Conservation (phyloP, 2,888 invertebrate genomes). For the Pandemis corylana region DNA sequence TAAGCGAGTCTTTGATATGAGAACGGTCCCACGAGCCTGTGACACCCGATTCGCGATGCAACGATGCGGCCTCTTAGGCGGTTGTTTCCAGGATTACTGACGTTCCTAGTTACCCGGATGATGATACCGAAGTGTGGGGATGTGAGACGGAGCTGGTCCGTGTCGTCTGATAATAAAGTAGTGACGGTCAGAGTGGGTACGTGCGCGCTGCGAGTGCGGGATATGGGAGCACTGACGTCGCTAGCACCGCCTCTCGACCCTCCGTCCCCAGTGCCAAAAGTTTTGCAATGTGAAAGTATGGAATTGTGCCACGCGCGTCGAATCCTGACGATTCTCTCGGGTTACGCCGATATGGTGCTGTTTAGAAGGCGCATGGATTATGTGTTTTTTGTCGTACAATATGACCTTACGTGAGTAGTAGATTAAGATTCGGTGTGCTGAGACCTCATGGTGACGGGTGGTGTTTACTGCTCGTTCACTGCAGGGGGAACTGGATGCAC, state of each 20-base stretch:
- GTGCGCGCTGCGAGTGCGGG: constrained; percentile 76
- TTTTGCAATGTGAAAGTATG: constrained; percentile 85
- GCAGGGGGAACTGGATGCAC: constrained; percentile 16
- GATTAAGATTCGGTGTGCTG: constrained; percentile 56
- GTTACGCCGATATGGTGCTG: constrained; percentile 54
- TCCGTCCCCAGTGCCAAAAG: constrained; percentile 81
- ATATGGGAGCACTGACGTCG: constrained; percentile 81
- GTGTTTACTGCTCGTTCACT: constrained; percentile 49
- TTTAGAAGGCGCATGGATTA: constrained; percentile 58
- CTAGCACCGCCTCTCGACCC: constrained; percentile 74
- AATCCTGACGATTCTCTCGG: constrained; percentile 71
- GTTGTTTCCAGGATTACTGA: constrained; percentile 64
- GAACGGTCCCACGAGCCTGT: constrained; percentile 82
- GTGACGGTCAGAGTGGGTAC: constrained; percentile 67
- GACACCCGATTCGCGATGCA: constrained; percentile 79
- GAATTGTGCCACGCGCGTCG: constrained; percentile 83
- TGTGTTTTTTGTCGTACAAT: constrained; percentile 64
- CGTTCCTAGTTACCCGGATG: constrained; percentile 47
- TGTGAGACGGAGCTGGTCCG: constrained; percentile 58
- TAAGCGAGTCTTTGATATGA: constrained; percentile 74
- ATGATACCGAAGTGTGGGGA: constrained; percentile 56
- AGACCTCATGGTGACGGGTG: constrained; percentile 61
- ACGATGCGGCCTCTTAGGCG: constrained; percentile 73
- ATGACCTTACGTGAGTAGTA: constrained; percentile 69
- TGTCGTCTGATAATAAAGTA: constrained; percentile 64